Percentiles rank a stretch among this genome's conserved stretches.
These are phyloP conservation scores for Calidris pygmaea DNA, from an alignment of 2,113 vertebrate species.

Conservation along the genomic window DNA sequence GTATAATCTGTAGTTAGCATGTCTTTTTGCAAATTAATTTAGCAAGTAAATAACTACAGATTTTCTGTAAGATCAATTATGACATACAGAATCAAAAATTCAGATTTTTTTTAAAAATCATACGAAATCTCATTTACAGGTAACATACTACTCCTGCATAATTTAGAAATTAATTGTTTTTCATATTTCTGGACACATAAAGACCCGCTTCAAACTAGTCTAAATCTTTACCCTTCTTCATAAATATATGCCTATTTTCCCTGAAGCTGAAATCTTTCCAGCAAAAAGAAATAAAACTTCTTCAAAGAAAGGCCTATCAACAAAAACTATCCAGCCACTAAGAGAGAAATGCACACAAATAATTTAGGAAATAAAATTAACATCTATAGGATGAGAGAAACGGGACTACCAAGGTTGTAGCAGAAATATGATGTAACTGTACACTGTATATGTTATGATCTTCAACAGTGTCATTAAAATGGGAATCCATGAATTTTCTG, in stretches of 20 bases:
- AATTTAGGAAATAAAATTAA: background rate
- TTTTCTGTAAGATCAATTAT: background rate
- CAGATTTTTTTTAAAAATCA: background rate
- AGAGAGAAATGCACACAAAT: background rate
- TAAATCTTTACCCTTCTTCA: background rate
- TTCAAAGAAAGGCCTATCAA: background rate
- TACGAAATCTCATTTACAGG: background rate
- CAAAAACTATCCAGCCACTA: background rate
- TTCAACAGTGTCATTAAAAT: background rate
- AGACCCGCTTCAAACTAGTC: background rate
- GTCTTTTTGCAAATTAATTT: background rate
- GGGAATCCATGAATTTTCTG: background rate
- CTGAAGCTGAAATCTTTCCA: background rate
- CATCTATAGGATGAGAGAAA: background rate
- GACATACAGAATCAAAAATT: background rate
- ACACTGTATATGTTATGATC: accelerated
- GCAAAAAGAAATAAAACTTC: background rate
- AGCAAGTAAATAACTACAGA: background rate
- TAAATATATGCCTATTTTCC: background rate
- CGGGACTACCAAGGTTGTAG: background rate
- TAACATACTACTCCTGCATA: background rate
- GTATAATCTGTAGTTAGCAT: background rate
- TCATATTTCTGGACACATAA: background rate
- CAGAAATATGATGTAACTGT: background rate
- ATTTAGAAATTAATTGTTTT: background rate